Percentiles rank a stretch among this genome's conserved stretches.
These are phyloP conservation scores for Drosophila hamatofila DNA, from an alignment of 2,888 invertebrate species.

Conservation along the genomic window DNA sequence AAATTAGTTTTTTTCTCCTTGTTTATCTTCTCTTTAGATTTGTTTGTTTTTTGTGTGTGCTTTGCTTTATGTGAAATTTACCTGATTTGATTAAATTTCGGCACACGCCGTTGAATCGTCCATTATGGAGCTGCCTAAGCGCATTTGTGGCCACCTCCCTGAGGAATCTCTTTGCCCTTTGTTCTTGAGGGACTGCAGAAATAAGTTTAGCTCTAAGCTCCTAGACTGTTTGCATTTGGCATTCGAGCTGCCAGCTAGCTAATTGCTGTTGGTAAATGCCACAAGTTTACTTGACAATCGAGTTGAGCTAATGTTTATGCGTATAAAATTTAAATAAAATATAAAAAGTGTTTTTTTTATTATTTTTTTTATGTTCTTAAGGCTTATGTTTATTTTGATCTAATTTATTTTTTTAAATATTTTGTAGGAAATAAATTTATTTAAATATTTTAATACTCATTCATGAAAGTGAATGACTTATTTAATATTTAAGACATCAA, in stretches of 20 bases:
- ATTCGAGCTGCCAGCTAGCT: conserved; percentile 12
- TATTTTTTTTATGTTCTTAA: too few relatives aligned
- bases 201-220: too few relatives aligned
- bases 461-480: too few relatives aligned
- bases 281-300: background rate
- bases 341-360: too few relatives aligned
- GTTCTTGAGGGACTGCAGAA: background rate
- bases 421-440: too few relatives aligned
- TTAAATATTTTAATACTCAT: too few relatives aligned
- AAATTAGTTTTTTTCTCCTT: conserved; percentile 75
- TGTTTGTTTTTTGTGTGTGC: conserved; percentile 13
- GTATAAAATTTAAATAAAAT: too few relatives aligned
- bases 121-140: conserved; percentile 27
- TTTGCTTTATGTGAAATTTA: conserved; percentile 84
- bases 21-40: conserved; percentile 18
- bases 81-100: conserved; percentile 84
- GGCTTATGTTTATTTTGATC: too few relatives aligned
- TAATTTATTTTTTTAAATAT: too few relatives aligned
- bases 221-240: background rate
- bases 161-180: background rate
- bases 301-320: conserved; percentile 1
- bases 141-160: conserved; percentile 32
- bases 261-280: conserved; percentile 28
- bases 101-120: conserved; percentile 40
- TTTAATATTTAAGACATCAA: too few relatives aligned